These are phyloP conservation scores for Hippocampus barbouri DNA, from an alignment of 2,113 vertebrate species.

Conservation along the genomic window DNA sequence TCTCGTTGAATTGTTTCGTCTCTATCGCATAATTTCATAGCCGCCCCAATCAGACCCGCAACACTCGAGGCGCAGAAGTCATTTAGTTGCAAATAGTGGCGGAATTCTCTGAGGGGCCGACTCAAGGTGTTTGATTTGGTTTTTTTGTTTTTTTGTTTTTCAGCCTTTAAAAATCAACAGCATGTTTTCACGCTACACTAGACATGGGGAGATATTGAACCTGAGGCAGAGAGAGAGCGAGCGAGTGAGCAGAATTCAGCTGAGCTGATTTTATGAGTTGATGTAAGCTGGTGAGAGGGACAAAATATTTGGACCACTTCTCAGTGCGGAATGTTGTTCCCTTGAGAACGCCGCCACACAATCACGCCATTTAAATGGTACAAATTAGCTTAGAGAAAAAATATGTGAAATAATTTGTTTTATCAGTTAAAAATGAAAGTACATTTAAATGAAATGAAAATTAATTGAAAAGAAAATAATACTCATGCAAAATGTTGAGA, in stretches of 20 bases:
- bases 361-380: too few species aligned
- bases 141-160: conserved; percentile 23
- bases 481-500: too few species aligned
- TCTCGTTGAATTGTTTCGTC: conserved; percentile 53
- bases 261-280: background rate
- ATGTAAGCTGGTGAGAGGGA: background rate
- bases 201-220: conserved; percentile 8
- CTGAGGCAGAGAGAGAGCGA: background rate
- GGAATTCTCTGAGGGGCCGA: conserved; percentile 31
- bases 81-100: conserved; percentile 52
- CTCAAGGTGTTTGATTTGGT: conserved; percentile 36
- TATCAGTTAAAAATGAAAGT: too few species aligned
- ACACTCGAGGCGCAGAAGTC: conserved; percentile 53
- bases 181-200: conserved; percentile 15
- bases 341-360: too few species aligned
- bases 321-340: too few species aligned
- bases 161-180: conserved; percentile 29
- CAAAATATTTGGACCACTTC: background rate
- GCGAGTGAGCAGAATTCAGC: background rate
- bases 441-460: too few species aligned
- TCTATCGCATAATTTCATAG: conserved; percentile 56
- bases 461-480: too few species aligned
- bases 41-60: conserved; percentile 44
- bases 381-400: too few species aligned
- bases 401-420: too few species aligned